Evolutionary conservation across 2,797 vertebrate genomes (phyloP), one percentile per base, ranked within the genome.

Genomic region (Danionella dracula): DNA sequence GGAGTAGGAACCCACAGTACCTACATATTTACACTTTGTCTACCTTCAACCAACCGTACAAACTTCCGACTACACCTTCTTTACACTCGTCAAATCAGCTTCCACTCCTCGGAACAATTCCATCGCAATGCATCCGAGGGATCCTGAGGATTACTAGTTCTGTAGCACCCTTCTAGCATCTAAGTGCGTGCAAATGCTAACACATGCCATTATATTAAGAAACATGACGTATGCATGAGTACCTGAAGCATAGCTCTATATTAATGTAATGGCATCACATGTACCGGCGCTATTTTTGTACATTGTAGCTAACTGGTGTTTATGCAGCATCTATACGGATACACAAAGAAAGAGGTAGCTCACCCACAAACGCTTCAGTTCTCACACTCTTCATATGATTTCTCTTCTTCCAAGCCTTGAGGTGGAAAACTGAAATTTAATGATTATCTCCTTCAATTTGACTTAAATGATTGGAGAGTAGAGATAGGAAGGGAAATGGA

Each of bases 161-260:
- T 35, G 46, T 67, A 61, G 66, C 59, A 50, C 73, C 55, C 78
- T 77, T 74, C 51, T 80, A 74, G 58, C 73, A 37, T 19, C 16
- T 68, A 38, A 67, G 37, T 68, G 13, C 60, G 51, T 61, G 61
- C 48, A 16, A 34, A 21, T 20, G 5, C 12, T 7, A 31, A n/a
- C 34, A 53, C 19, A 53, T 50, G 49, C 46, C 29, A 46, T 40
- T 51, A 44, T 21, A 46, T 50, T 61, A 68, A 55, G 37, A 58
- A 62, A 65, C 50, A 40, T 58, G 45, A 82, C 80, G 81, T 83
- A 81, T 77, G 81, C 83, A 81, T 77, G 75, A 56, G 57, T 76
- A 74, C 55, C 65, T 68, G 6, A 64, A 62, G 67, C 45, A 38
- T 50, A 51, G 57, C 60, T 64, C 65, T 66, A 65, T 78, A 64